A percentile compares a stretch with the other conserved stretches of the same genome.
These are phyloP conservation scores for Onychorhynchus coronatus DNA, from an alignment of 2,113 vertebrate species.

Conservation along the genomic window DNA sequence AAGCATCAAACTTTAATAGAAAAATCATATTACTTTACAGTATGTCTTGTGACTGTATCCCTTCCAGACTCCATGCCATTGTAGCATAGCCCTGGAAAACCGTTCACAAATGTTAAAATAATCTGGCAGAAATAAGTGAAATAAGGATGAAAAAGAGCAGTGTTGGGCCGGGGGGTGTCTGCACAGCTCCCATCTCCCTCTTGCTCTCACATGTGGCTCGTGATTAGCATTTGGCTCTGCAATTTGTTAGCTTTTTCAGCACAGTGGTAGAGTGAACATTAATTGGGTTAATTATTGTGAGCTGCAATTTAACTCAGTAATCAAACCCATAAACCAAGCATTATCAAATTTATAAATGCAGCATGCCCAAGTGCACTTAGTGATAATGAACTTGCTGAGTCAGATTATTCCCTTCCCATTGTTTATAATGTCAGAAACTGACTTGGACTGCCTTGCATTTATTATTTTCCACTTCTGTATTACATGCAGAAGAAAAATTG, in stretches of 20 bases:
- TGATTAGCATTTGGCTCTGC: not conserved
- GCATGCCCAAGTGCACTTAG: constrained; percentile 31
- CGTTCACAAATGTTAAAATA: not conserved
- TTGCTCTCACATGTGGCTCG: not conserved
- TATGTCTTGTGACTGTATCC: not conserved
- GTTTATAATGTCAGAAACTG: constrained; percentile 14
- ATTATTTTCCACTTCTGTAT: not conserved
- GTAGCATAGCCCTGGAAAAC: not conserved
- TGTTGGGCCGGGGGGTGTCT: not conserved
- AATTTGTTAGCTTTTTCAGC: constrained; percentile 45
- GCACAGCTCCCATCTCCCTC: not conserved
- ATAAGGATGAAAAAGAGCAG: not conserved
- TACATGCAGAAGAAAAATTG: not conserved
- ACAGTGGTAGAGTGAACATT: constrained; percentile 20
- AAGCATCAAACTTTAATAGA: not conserved
- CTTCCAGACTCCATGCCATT: not conserved
- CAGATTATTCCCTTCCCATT: constrained; percentile 39
- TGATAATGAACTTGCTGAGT: constrained; percentile 46
- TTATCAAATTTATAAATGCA: constrained; percentile 63
- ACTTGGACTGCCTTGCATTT: not conserved
- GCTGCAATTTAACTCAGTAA: constrained; percentile 64
- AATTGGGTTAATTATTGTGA: constrained; percentile 51
- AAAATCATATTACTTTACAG: not conserved
- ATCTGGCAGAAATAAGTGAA: not conserved
- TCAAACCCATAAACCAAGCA: constrained; percentile 55